These are phyloP conservation scores for Magallana nippona DNA, from an alignment of 2,888 invertebrate species.

Conservation along the genomic window DNA sequence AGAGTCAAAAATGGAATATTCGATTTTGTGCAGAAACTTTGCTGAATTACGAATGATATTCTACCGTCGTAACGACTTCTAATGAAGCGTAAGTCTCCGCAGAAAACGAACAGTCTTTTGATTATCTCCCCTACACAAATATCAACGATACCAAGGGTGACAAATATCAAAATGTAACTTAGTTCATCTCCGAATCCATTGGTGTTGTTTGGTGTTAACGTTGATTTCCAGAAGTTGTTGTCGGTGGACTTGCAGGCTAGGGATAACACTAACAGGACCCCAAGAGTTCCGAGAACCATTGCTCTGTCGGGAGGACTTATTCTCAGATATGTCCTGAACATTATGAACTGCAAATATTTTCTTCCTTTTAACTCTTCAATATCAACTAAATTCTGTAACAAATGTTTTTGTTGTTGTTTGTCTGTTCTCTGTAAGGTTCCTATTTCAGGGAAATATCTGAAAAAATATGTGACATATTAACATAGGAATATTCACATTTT, in stretches of 20 bases:
- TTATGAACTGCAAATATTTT: too few relatives aligned
- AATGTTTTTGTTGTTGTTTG: too few relatives aligned
- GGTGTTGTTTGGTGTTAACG: neutral
- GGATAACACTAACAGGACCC: neutral
- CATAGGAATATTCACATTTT: too few relatives aligned
- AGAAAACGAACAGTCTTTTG: neutral
- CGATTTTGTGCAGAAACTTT: neutral
- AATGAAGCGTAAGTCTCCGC: neutral
- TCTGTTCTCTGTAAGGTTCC: too few relatives aligned
- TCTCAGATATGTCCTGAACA: too few relatives aligned
- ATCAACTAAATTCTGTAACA: too few relatives aligned
- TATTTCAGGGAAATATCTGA: too few relatives aligned
- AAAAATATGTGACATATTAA: too few relatives aligned
- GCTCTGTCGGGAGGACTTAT: neutral
- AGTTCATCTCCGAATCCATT: neutral
- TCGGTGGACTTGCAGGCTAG: neutral
- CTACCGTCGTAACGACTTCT: neutral
- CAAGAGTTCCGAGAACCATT: neutral
- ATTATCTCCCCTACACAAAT: neutral
- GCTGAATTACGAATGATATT: neutral
- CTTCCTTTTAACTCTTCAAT: too few relatives aligned
- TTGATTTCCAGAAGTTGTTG: constrained; percentile 16
- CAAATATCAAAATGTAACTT: constrained; percentile 10
- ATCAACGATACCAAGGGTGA: neutral
- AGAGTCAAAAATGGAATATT: neutral